Conservation (phyloP, 2,797 vertebrate species). For the Morelia viridis region DNA sequence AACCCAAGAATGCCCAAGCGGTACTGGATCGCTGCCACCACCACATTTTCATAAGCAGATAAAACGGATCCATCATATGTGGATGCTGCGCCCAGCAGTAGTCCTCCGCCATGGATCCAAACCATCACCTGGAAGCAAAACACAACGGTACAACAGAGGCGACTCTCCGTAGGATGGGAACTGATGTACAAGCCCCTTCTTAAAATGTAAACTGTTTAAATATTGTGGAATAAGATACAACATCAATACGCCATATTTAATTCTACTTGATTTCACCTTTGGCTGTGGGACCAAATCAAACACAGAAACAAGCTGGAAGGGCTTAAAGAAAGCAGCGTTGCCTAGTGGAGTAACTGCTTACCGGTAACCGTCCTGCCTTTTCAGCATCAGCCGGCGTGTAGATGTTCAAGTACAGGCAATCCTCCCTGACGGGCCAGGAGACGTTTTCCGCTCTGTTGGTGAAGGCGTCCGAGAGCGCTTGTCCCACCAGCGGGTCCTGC, state of each 20-base stretch:
- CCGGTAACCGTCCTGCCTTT: neutral
- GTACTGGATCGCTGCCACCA: slow-evolving; percentile 83
- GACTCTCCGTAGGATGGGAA: neutral
- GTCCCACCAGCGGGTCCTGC: neutral
- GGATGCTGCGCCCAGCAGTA: slow-evolving; percentile 75
- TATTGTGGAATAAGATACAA: neutral
- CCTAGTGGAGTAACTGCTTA: neutral
- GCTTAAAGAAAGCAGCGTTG: neutral
- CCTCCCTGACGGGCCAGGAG: neutral
- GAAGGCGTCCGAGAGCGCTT: neutral
- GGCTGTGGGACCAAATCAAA: neutral
- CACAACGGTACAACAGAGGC: neutral
- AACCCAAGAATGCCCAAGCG: slow-evolving; percentile 82
- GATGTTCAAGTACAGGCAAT: slow-evolving; percentile 26
- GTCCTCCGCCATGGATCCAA: slow-evolving; percentile 85
- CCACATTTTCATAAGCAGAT: slow-evolving; percentile 79
- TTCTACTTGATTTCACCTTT: neutral
- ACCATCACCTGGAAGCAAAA: slow-evolving; percentile 78
- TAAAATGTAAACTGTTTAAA: neutral
- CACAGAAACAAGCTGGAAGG: neutral
- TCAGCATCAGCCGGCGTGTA: neutral
- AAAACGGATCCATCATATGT: slow-evolving; percentile 79
- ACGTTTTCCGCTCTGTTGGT: neutral
- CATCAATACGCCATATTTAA: neutral
- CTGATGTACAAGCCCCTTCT: neutral